Base-by-base conservation (phyloP, 2,113 vertebrate genomes). In the Percopsis transmontana region DNA sequence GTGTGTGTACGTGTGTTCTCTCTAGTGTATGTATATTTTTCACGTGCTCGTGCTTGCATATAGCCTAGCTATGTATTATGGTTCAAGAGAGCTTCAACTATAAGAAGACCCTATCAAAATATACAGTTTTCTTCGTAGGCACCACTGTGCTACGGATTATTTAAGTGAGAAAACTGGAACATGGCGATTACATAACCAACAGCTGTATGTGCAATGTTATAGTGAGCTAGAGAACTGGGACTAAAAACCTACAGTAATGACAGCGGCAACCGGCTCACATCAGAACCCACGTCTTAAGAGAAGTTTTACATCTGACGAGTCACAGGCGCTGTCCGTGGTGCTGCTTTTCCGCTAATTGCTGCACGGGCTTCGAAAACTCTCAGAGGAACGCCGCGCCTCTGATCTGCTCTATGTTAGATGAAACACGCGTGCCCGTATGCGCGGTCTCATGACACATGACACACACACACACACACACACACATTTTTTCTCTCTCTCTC, bases 101-200 rank as follows among this genome's bases (percentile, higher is more conserved):
- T 72, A 81, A n/a, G 48, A 67, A 70, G 58, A 39, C 45, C 23
- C 41, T 56, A 50, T 68, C 47, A 76, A 50, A 76, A 76, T 19
- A 39, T 74, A 62, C 39, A 68, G 56, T 73, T 80, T 74, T 58
- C 76, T 70, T 59, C 60, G 66, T 82, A 69, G 45, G 10, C n/a
- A n/a, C n/a, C n/a, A n/a, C 51, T 67, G 58, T 58, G 62, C 66
- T 76, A 79, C 66, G 77, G 87, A 85, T 86, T 90, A 87, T 86
- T 88, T 79, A 82, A 82, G 87, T 65, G 69, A 75, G 73, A 85
- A 80, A 76, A 33, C 74, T 77, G 72, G 80, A 89, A 83, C 84
- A 82, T 66, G 75, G 80, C 76, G 75, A 81, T 90, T 89, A 84
- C 83, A 63, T 90, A 89, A 89, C 83, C 86, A 89, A 88, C 87